Evolutionary conservation across 2,113 vertebrate genomes (phyloP).

Genomic region (Capreolus pygargus): DNA sequence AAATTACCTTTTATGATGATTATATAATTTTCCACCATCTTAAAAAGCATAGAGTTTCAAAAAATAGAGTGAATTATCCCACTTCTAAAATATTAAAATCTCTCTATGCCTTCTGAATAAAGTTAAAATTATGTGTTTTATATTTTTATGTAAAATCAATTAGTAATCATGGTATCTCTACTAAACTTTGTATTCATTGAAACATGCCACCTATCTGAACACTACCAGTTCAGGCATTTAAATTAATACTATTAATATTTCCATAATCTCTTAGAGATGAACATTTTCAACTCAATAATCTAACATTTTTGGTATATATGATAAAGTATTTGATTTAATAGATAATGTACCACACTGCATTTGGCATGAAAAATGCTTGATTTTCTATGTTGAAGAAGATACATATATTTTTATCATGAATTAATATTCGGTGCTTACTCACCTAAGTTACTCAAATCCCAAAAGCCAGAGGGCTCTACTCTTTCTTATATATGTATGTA

Average conservation of each 20-base stretch:
- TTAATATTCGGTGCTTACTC: not conserved
- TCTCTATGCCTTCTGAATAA: not conserved
- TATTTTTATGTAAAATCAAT: not conserved
- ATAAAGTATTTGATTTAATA: not conserved
- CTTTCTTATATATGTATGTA: constrained; percentile 1
- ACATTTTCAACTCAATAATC: constrained; percentile 29
- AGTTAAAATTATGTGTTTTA: not conserved
- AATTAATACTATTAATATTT: constrained; percentile 19
- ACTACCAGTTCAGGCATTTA: not conserved
- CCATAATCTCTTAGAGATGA: not conserved
- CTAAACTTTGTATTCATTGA: not conserved
- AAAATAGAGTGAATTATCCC: not conserved
- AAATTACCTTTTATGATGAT: not conserved
- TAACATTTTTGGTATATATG: not conserved
- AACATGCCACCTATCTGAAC: not conserved
- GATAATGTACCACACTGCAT: not conserved
- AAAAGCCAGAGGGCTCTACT: not conserved
- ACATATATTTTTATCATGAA: not conserved
- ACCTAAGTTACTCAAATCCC: not conserved
- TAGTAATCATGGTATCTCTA: not conserved
- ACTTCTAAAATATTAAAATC: not conserved
- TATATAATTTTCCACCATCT: not conserved
- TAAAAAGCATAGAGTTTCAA: not conserved
- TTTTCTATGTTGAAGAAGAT: not conserved
- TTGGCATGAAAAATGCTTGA: not conserved